Evolutionary conservation across 2,888 invertebrate genomes (phyloP), one percentile per base, ranked within the genome.

Genomic region (Hofmannophila pseudospretella): DNA sequence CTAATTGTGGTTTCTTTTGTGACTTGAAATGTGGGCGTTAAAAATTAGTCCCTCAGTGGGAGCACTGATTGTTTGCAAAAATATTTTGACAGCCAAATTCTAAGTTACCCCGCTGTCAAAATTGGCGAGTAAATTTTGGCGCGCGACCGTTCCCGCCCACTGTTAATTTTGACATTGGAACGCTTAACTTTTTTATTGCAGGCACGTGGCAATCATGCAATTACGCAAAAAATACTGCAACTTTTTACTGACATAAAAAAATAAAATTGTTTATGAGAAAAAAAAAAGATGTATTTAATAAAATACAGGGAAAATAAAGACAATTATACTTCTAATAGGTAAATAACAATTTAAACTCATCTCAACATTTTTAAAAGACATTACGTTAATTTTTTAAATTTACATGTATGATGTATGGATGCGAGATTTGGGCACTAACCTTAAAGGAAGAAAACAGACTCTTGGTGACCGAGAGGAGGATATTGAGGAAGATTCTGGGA

Each of bases 1-100:
- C 85, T 85, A 86, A 86, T 86, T 86, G 86, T 85, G 86, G 86
- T 86, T 85, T 76, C 75, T 79, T 82, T 85, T 81, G 81, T 84
- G 79, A 58, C 49, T 1, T 45, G 44, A 51, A 63, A 71, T 64
- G 56, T 72, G 67, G 79, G 82, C 59, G 77, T 67, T 40, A 39
- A 42, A 51, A 51, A 50, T 49, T 43, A 50, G 35, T 47, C 42
- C 45, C 49, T 60, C 51, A 67, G 67, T 67, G 45, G 48, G 60
- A 60, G 59, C 61, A 54, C 61, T 63, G 69, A 85, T 84, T 84
- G 85, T 85, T 86, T 86, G 82, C 65, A 64, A 86, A 76, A 86
- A 85, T 86, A 84, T 86, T 86, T 73, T 85, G 86, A 86, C 86
- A 85, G 55, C 67, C 66, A 80, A 85, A 85, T 86, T 67, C 59